Conservation (phyloP, 1,140 invertebrate species). For the Ptiloglossa arizonensis region DNA sequence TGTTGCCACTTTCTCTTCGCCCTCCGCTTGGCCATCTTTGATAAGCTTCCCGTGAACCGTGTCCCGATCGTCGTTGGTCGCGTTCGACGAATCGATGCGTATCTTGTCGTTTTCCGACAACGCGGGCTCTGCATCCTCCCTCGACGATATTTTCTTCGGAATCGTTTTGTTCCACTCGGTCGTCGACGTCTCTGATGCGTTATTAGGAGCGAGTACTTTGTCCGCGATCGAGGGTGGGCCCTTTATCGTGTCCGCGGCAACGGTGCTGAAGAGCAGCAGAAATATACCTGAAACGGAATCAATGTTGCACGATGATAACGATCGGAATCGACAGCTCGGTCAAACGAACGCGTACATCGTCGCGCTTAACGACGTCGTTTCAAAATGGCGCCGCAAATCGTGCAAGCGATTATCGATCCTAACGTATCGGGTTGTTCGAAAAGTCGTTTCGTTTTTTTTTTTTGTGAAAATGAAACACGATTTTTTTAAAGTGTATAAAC, state of each 20-base stretch:
- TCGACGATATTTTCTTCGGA: constrained; percentile 5
- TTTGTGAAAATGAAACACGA: too few relatives aligned
- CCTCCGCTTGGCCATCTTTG: neutral
- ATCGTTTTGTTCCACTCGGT: constrained; percentile 5
- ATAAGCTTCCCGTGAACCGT: neutral
- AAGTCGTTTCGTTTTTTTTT: too few relatives aligned
- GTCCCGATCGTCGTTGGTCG: neutral
- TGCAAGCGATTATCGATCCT: too few relatives aligned
- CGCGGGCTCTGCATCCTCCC: neutral
- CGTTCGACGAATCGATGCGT: neutral
- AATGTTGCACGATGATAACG: too few relatives aligned
- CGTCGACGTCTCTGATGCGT: neutral
- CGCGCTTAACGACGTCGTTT: too few relatives aligned
- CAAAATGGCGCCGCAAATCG: too few relatives aligned
- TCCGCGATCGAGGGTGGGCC: constrained; percentile 17
- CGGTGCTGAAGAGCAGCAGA: constrained; percentile 61
- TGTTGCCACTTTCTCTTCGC: constrained; percentile 5
- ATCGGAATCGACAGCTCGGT: too few relatives aligned
- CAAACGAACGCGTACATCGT: too few relatives aligned
- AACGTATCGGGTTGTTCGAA: too few relatives aligned
- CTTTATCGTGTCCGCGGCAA: constrained; percentile 49
- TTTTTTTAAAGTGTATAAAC: too few relatives aligned
- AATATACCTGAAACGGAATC: constrained; percentile 60
- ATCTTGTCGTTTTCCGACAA: neutral
- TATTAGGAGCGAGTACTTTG: neutral